A percentile compares a stretch with the other conserved stretches of the same genome.
phyloP scores from a whole-genome alignment of 2,113 vertebrate genomes.

The Stigmatopora argus region DNA sequence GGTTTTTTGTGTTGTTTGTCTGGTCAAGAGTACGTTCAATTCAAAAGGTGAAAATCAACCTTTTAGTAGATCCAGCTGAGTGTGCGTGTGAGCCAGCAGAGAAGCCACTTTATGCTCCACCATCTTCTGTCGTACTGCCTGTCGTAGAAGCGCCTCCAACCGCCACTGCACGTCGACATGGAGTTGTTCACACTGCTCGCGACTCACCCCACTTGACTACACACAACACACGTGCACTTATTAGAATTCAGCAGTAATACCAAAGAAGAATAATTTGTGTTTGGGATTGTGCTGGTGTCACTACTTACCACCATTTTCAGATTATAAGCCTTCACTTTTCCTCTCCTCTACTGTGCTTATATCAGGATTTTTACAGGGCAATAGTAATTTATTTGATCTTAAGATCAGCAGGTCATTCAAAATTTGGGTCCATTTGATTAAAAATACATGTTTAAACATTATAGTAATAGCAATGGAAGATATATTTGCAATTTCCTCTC shows the following conservation, averaged over 20 bases:
- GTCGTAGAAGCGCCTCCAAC: constrained; percentile 31
- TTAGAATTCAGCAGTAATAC: not conserved
- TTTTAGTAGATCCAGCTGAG: constrained; percentile 50
- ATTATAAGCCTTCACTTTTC: no score
- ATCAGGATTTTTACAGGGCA: no score
- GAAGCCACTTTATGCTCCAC: constrained; percentile 40
- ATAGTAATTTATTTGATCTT: no score
- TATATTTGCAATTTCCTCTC: no score
- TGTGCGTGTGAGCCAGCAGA: constrained; percentile 52
- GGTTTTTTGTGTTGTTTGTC: no score
- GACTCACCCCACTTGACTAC: constrained; percentile 26
- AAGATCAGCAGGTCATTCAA: no score
- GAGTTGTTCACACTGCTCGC: constrained; percentile 33
- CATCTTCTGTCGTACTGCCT: constrained; percentile 20
- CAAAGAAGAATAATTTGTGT: not conserved
- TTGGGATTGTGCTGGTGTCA: not conserved
- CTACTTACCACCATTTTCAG: not conserved
- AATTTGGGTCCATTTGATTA: no score
- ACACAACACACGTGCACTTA: not conserved
- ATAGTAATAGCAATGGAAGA: no score
- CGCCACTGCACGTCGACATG: constrained; percentile 54
- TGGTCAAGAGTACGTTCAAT: not conserved
- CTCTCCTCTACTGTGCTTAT: no score
- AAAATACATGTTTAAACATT: no score
- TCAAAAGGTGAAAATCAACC: not conserved